These are phyloP conservation scores for Amphibalanus amphitrite DNA, from an alignment of 1,140 invertebrate genomes.

Conservation along the genomic window DNA sequence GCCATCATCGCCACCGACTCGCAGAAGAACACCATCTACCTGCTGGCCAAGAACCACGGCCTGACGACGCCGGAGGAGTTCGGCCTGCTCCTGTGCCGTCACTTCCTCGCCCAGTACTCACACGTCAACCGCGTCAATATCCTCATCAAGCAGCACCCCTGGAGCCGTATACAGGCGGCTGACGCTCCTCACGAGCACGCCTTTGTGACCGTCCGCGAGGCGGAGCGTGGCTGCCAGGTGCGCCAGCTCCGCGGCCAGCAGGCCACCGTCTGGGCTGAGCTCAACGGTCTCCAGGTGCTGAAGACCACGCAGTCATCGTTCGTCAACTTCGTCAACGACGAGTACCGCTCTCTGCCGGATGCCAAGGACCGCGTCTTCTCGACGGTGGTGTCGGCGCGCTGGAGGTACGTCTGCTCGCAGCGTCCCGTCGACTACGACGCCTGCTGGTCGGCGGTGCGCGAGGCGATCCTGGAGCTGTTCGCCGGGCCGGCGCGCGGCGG, in stretches of 20 bases:
- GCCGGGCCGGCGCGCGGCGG: slow-evolving; percentile 46
- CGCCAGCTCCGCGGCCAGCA: slow-evolving; percentile 42
- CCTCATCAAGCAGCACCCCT: slow-evolving; percentile 48
- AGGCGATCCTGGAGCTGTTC: slow-evolving; percentile 49
- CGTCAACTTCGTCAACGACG: slow-evolving; percentile 53
- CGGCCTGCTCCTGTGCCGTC: slow-evolving; percentile 39
- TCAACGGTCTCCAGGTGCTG: slow-evolving; percentile 45
- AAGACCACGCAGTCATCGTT: slow-evolving; percentile 62
- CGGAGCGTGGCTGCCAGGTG: slow-evolving; percentile 42
- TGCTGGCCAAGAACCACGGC: slow-evolving; percentile 54
- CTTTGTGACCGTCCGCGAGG: slow-evolving; percentile 44
- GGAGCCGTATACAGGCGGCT: slow-evolving; percentile 43
- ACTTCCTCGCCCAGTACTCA: slow-evolving; percentile 49
- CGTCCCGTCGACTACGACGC: slow-evolving; percentile 41
- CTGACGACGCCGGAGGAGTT: slow-evolving; percentile 21
- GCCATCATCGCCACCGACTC: slow-evolving; percentile 47
- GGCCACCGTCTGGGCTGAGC: slow-evolving; percentile 16
- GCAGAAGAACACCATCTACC: slow-evolving; percentile 64
- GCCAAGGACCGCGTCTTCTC: slow-evolving; percentile 49
- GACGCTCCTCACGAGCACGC: slow-evolving; percentile 48
- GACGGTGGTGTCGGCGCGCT: slow-evolving; percentile 48
- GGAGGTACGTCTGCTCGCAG: slow-evolving; percentile 43
- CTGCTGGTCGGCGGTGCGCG: slow-evolving; percentile 36
- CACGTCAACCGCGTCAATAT: slow-evolving; percentile 48
- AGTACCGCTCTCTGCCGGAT: slow-evolving; percentile 50